phyloP scores from a whole-genome alignment of 2,797 vertebrate species.

The Salmo trutta region DNA sequence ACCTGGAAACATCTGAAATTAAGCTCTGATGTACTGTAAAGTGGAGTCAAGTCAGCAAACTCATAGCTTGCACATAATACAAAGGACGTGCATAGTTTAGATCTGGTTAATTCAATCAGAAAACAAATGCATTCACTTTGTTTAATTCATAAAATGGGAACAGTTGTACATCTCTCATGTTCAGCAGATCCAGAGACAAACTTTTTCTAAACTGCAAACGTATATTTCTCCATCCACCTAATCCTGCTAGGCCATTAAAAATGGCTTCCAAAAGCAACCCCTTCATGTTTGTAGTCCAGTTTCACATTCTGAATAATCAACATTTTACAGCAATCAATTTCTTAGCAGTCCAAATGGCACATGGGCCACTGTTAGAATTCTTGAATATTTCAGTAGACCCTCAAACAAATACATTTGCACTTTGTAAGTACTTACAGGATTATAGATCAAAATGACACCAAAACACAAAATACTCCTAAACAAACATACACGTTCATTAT shows the following conservation, averaged over 20 bases:
- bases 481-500: conserved; percentile 79
- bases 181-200: conserved; percentile 80
- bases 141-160: conserved; percentile 78
- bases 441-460: conserved; percentile 75
- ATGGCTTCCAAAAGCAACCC: conserved; percentile 55
- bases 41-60: conserved; percentile 21
- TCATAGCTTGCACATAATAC: not conserved
- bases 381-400: conserved; percentile 54
- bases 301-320: conserved; percentile 76
- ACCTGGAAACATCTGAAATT: conserved; percentile 51
- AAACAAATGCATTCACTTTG: conserved; percentile 66
- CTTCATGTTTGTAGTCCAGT: conserved; percentile 70
- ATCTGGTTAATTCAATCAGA: not conserved
- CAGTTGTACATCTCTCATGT: conserved; percentile 75
- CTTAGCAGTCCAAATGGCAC: conserved; percentile 64
- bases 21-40: not conserved
- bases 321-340: conserved; percentile 68
- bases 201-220: conserved; percentile 76
- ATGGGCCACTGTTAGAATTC: conserved; percentile 59
- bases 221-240: conserved; percentile 68
- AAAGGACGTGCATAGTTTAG: too few species aligned
- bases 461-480: conserved; percentile 73
- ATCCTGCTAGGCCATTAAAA: conserved; percentile 68
- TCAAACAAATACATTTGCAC: conserved; percentile 75
- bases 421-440: conserved; percentile 74